Base-by-base conservation (phyloP, 2,113 vertebrate genomes). In the Sander vitreus region DNA sequence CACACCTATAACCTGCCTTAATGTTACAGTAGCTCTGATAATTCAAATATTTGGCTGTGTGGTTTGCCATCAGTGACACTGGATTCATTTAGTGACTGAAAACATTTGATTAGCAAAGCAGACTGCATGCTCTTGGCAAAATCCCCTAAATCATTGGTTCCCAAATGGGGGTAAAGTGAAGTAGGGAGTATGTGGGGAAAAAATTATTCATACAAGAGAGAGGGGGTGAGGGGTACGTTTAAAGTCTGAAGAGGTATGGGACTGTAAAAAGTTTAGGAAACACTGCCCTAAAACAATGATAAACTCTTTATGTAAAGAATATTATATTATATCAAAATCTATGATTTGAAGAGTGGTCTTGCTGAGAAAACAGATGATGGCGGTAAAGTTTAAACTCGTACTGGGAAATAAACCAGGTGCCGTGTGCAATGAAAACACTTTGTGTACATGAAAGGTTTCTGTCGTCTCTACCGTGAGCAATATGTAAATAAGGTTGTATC, bases 371-470 rank as follows among this genome's bases (percentile, higher is more conserved):
- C 23, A 23, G 19, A 25, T 43, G 5, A 71, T 36, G 60, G 48
- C 6, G 2, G n/a, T 63, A 1, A 65, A 23, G 25, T 23, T 58
- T 25, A 39, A 68, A 60, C 27, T 51, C 7, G 12, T 48, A 39
- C 10, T 33, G 9, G 2, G 16, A 48, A 36, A 36, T n/a, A 62
- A 54, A 15, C 30, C 55, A 15, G 6, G 23, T 30, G 36, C 36
- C 7, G 6, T 36, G 36, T 36, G 11, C 33, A 69, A 39, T 23
- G n/a, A 57, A 47, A 80, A 23, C 4, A 63, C 11, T 43, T 27
- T 53, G 65, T 39, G 63, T 69, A 58, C 13, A 62, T 63, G 14
- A 43, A 73, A 64, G 21, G 13, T 27, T 67, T 50, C 53, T 27
- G 43, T 25, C 23, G 14, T 51, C 16, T 19, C 27, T 66, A 18